Evolutionary conservation across 1,140 invertebrate species (phyloP).

Genomic region (Ruditapes philippinarum): DNA sequence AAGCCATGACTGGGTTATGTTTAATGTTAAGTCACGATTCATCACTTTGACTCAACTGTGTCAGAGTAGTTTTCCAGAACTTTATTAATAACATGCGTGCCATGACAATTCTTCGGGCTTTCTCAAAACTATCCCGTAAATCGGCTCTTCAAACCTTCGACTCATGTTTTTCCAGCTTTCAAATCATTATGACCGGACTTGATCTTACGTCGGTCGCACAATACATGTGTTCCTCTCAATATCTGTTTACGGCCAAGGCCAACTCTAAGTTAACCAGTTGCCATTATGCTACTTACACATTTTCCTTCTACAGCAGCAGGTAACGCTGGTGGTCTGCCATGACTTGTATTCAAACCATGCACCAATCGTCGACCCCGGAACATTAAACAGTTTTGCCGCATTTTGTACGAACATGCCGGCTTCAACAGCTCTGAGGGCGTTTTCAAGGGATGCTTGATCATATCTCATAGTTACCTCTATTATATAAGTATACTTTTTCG

Average conservation of each 20-base stretch:
- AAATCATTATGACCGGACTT: slow-evolving; percentile 12
- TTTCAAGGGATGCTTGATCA: background rate
- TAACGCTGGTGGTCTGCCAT: background rate
- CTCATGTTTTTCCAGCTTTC: slow-evolving; percentile 49
- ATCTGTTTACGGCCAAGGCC: slow-evolving; percentile 9
- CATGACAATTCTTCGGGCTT: slow-evolving; percentile 22
- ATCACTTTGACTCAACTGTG: slow-evolving; percentile 18
- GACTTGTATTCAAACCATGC: no score
- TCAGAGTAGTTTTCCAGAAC: slow-evolving; percentile 47
- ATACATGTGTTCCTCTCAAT: background rate
- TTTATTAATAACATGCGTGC: slow-evolving; percentile 35
- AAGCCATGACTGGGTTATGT: background rate
- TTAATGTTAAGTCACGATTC: slow-evolving; percentile 5
- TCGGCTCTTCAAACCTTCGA: slow-evolving; percentile 12
- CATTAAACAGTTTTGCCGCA: background rate
- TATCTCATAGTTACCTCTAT: background rate
- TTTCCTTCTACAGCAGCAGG: background rate
- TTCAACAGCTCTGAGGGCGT: slow-evolving; percentile 1
- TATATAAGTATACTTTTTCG: background rate
- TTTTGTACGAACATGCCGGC: background rate
- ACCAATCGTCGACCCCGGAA: slow-evolving; percentile 28
- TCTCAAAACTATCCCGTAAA: background rate
- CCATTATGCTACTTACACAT: background rate
- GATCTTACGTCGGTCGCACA: background rate
- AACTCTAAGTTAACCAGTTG: background rate